Evolutionary conservation across 2,113 vertebrate genomes (phyloP).

Genomic region (Osmerus mordax): DNA sequence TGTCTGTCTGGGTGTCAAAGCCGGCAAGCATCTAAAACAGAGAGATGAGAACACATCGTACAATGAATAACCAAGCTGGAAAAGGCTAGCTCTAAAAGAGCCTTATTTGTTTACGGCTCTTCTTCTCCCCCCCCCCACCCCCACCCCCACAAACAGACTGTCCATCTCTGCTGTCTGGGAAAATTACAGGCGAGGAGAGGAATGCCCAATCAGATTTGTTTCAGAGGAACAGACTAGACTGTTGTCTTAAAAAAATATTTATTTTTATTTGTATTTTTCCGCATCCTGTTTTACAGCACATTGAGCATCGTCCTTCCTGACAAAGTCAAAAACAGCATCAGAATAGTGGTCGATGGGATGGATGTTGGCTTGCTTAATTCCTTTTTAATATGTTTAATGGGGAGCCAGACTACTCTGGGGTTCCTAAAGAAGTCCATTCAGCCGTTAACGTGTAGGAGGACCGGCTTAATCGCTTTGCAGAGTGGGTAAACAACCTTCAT

Average conservation of each 20-base stretch:
- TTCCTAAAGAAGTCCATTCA: slow-evolving; percentile 57
- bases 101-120: background rate
- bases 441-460: slow-evolving; percentile 47
- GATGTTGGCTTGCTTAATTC: slow-evolving; percentile 36
- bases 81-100: background rate
- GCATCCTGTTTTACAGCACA: background rate
- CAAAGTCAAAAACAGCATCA: too few relatives aligned
- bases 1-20: slow-evolving; percentile 78
- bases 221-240: background rate
- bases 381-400: slow-evolving; percentile 62
- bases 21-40: slow-evolving; percentile 73
- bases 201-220: background rate
- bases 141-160: background rate
- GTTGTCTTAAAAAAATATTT: too few relatives aligned
- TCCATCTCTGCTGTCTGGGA: too few relatives aligned
- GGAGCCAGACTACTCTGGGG: too few relatives aligned
- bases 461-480: slow-evolving; percentile 46
- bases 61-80: background rate
- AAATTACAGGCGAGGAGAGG: background rate
- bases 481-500: slow-evolving; percentile 70
- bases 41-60: background rate
- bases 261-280: too few relatives aligned
- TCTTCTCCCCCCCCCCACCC: background rate
- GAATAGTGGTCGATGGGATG: too few relatives aligned
- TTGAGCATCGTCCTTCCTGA: too few relatives aligned